These are phyloP conservation scores for Caenorhabditis sp. DNA, from an alignment of 2,888 invertebrate genomes.

Conservation along the genomic window DNA sequence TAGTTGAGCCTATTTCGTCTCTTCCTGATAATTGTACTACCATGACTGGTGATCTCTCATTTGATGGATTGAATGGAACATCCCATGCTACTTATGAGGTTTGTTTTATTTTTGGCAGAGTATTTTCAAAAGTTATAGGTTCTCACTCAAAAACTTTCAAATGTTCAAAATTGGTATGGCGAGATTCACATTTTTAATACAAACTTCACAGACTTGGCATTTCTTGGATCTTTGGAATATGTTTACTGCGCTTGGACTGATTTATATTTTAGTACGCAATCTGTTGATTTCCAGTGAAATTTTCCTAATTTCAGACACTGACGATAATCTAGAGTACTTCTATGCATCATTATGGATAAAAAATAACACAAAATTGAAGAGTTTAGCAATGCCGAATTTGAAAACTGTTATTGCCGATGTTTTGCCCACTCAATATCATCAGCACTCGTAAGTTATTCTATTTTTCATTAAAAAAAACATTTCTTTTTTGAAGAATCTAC, in stretches of 20 bases:
- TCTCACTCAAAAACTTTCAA: neutral
- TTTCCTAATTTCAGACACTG: neutral
- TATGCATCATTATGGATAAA: constrained; percentile 9
- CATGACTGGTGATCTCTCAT: constrained; percentile 9
- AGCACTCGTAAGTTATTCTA: neutral
- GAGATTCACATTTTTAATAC: constrained; percentile 10
- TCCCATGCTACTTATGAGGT: neutral
- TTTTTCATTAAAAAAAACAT: neutral
- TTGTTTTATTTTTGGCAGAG: neutral
- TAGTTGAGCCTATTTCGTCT: constrained; percentile 3
- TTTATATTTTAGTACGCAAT: neutral
- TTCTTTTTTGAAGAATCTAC: neutral
- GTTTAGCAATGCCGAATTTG: constrained; percentile 9
- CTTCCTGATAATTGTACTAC: constrained; percentile 14
- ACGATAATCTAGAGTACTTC: neutral
- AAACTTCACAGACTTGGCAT: constrained; percentile 10
- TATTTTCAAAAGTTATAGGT: constrained; percentile 3
- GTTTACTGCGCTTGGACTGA: neutral
- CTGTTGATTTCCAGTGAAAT: neutral
- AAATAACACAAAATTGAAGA: constrained; percentile 1
- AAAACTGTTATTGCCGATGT: constrained; percentile 1
- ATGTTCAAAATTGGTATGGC: constrained; percentile 11
- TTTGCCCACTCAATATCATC: constrained; percentile 5
- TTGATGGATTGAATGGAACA: constrained; percentile 5
- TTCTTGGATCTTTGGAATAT: constrained; percentile 7